phyloP scores from a whole-genome alignment of 2,113 vertebrate genomes.

The Gambusia holbrooki region DNA sequence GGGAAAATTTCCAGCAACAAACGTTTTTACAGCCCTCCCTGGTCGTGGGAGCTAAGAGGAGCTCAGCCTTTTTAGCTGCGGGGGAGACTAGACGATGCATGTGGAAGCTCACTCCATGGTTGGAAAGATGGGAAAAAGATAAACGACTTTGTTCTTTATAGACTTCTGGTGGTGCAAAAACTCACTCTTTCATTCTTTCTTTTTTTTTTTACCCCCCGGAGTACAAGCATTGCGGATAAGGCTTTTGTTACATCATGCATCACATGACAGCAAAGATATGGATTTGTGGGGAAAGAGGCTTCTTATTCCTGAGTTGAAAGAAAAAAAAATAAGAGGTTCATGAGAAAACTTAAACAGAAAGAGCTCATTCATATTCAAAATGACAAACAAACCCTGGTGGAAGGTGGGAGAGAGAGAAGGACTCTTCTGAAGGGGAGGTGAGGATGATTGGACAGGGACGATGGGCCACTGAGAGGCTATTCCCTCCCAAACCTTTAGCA shows the following conservation, averaged over 20 bases:
- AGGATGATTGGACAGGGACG: slow-evolving; percentile 67
- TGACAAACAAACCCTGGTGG: slow-evolving; percentile 41
- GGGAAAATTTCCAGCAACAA: slow-evolving; percentile 64
- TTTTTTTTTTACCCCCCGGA: slow-evolving; percentile 37
- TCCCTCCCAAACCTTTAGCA: slow-evolving; percentile 52
- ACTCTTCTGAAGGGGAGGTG: slow-evolving; percentile 31
- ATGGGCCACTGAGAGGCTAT: slow-evolving; percentile 48
- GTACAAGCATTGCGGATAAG: slow-evolving; percentile 16
- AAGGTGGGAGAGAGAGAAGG: slow-evolving; percentile 20
- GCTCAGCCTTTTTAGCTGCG: slow-evolving; percentile 65
- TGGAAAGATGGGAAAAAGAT: slow-evolving; percentile 54
- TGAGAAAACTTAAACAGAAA: slow-evolving; percentile 20
- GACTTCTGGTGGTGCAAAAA: slow-evolving; percentile 37
- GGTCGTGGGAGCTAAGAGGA: slow-evolving; percentile 52
- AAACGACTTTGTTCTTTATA: slow-evolving; percentile 63
- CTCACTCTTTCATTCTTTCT: slow-evolving; percentile 39
- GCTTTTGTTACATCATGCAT: slow-evolving; percentile 13
- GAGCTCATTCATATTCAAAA: slow-evolving; percentile 57
- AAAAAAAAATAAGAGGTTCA: neutral
- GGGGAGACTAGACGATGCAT: slow-evolving; percentile 52
- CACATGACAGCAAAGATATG: slow-evolving; percentile 5
- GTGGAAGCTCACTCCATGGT: slow-evolving; percentile 45
- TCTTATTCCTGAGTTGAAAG: neutral
- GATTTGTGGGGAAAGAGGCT: neutral
- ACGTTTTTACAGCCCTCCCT: slow-evolving; percentile 51